Percentiles rank a stretch among this genome's conserved stretches.
Evolutionary conservation across 1,140 invertebrate genomes (phyloP).

Genomic region (Drosophila gunungcola): DNA sequence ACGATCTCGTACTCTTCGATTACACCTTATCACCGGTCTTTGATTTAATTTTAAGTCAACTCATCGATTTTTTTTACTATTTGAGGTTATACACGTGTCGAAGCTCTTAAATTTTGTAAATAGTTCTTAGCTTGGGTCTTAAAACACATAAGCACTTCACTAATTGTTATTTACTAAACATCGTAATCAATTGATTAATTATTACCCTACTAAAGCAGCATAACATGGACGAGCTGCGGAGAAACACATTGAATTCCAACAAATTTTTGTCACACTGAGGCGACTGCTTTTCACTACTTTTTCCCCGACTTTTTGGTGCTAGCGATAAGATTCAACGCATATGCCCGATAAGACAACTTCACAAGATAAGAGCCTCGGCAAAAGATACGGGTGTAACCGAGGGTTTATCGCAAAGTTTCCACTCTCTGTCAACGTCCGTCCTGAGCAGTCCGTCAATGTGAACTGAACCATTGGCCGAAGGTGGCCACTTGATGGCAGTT

Average conservation of each 20-base stretch:
- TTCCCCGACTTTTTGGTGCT: slow-evolving; percentile 18
- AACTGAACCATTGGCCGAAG: slow-evolving; percentile 42
- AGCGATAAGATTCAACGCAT: slow-evolving; percentile 48
- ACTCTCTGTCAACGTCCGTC: slow-evolving; percentile 20
- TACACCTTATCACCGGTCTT: slow-evolving; percentile 11
- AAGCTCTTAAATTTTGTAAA: not conserved
- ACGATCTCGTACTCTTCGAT: not conserved
- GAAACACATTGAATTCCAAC: slow-evolving; percentile 40
- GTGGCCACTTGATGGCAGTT: slow-evolving; percentile 13
- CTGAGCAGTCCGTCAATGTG: slow-evolving; percentile 36
- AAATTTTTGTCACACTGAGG: slow-evolving; percentile 37
- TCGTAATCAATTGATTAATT: slow-evolving; percentile 1
- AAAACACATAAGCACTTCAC: no score
- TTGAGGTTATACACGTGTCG: slow-evolving; percentile 27
- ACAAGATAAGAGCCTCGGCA: slow-evolving; percentile 35
- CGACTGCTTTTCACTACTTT: slow-evolving; percentile 28
- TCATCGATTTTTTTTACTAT: not conserved
- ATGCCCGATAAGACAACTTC: slow-evolving; percentile 40
- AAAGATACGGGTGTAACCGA: slow-evolving; percentile 29
- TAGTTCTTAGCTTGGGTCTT: not conserved
- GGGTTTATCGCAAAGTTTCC: slow-evolving; percentile 20
- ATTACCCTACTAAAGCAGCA: slow-evolving; percentile 18
- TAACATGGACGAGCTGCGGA: slow-evolving; percentile 11
- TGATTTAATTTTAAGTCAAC: not conserved
- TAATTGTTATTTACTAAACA: slow-evolving; percentile 1